These are phyloP conservation scores for Poicephalus meyeri DNA, from an alignment of 2,113 vertebrate genomes.

Conservation along the genomic window DNA sequence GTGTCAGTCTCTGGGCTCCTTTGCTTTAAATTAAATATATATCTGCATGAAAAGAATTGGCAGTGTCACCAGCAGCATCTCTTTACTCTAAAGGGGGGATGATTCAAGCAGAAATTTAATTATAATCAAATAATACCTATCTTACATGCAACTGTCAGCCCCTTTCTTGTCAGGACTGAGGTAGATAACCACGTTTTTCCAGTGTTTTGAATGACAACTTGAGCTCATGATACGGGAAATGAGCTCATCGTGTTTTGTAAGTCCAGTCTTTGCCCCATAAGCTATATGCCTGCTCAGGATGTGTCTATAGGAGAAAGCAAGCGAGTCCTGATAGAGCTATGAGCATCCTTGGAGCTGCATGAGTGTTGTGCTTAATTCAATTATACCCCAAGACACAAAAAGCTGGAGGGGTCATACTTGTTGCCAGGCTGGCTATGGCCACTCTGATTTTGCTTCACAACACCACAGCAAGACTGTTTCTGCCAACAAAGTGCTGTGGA, in stretches of 20 bases:
- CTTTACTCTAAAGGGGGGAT: not conserved
- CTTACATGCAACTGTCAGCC: not conserved
- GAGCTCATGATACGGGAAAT: not conserved
- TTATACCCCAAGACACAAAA: not conserved
- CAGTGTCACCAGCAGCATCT: conserved; percentile 2
- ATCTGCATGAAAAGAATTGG: conserved; percentile 18
- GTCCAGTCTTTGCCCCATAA: not conserved
- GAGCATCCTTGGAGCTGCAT: not conserved
- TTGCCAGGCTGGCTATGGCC: not conserved
- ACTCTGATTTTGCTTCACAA: not conserved
- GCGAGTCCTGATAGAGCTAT: not conserved
- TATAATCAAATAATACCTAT: not conserved
- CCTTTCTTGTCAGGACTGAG: not conserved
- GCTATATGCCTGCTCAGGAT: not conserved
- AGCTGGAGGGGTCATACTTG: not conserved
- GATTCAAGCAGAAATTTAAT: conserved; percentile 29
- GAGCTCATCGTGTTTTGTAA: not conserved
- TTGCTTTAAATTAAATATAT: conserved; percentile 36
- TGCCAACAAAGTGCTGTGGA: not conserved
- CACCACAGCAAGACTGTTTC: not conserved
- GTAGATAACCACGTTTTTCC: not conserved
- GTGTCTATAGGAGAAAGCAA: not conserved
- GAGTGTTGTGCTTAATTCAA: not conserved
- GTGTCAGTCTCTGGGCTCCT: conserved; percentile 34
- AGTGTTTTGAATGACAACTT: not conserved